A percentile compares a stretch with the other conserved stretches of the same genome.
Evolutionary conservation across 2,888 invertebrate species (phyloP).

Genomic region (Orthosia cruda): DNA sequence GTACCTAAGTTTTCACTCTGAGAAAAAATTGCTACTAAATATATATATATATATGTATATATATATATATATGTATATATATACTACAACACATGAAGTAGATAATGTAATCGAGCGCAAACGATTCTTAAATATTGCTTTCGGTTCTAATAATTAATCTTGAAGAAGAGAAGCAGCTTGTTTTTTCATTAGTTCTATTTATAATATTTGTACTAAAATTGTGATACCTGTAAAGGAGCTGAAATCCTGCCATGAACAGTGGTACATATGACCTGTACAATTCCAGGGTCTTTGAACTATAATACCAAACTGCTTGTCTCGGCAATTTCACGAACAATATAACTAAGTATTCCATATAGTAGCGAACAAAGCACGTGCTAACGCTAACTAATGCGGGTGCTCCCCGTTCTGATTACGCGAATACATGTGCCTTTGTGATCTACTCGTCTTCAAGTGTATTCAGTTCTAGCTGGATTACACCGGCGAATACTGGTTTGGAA

Average conservation of each 20-base stretch:
- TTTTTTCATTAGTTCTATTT: background rate
- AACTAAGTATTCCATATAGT: background rate
- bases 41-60: too few relatives aligned
- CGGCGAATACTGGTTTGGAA: conserved; percentile 32
- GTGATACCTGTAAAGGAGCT: background rate
- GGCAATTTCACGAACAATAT: background rate
- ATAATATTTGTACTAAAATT: background rate
- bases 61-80: too few relatives aligned
- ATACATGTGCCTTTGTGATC: conserved; percentile 50
- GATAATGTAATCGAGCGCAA: background rate
- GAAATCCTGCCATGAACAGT: background rate
- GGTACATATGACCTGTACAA: background rate
- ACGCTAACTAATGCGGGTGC: conserved; percentile 51
- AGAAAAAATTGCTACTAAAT: background rate
- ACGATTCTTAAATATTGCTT: background rate
- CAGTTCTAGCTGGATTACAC: conserved; percentile 26
- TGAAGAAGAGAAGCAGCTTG: background rate
- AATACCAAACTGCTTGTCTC: conserved; percentile 16
- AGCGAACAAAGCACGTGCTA: conserved; percentile 35
- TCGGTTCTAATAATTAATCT: too few relatives aligned
- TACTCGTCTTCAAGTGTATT: conserved; percentile 25
- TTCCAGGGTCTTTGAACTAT: background rate
- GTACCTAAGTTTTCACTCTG: background rate
- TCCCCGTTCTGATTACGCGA: conserved; percentile 44
- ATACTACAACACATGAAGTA: too few relatives aligned